Base-by-base conservation (phyloP, 2,113 vertebrate genomes). In the Callospermophilus lateralis region DNA sequence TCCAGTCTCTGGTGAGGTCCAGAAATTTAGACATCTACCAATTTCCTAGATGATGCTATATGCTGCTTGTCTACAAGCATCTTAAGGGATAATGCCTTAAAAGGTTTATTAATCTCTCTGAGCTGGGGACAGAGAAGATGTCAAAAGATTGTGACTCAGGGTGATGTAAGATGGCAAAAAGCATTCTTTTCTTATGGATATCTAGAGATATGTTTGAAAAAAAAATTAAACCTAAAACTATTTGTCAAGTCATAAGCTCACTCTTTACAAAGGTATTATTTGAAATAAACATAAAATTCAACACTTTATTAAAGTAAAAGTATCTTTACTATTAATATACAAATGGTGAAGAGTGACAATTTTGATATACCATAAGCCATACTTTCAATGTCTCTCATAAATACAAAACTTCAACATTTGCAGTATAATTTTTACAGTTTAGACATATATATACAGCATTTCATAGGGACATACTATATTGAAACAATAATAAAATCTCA, bases 281-380 rank as follows among this genome's bases (percentile, higher is more conserved):
- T 97, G 97, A 98, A 98, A 98, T 94, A 94, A 98, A 98, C 81
- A 98, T 89, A 98, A 98, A 98, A 97, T 96, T 96, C 98, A 97
- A 97, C 98, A 98, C 97, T 98, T 98, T 97, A 98, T 99, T 98
- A 99, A 99, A 99, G 98, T 98, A 99, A 98, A 98, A 98, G 97
- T 99, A 98, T 98, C 97, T 99, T 99, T 99, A 99, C 98, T 99
- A 98, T 98, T 98, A 98, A 98, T 99, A 98, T 99, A 99, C 98
- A 99, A 99, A 99, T 99, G 98, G 98, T 98, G 98, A 98, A 98
- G 98, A 98, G 98, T 99, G 98, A 99, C 98, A 98, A 98, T 98
- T 97, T 96, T 98, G 98, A 98, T 98, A 98, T 98, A 98, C 98
- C 98, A 97, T 98, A 98, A 98, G 98, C 98, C 98, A 98, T 99